These are phyloP conservation scores for Lytechinus variegatus DNA, from an alignment of 35 echinoderm and acorn worm genomes.

Conservation along the genomic window DNA sequence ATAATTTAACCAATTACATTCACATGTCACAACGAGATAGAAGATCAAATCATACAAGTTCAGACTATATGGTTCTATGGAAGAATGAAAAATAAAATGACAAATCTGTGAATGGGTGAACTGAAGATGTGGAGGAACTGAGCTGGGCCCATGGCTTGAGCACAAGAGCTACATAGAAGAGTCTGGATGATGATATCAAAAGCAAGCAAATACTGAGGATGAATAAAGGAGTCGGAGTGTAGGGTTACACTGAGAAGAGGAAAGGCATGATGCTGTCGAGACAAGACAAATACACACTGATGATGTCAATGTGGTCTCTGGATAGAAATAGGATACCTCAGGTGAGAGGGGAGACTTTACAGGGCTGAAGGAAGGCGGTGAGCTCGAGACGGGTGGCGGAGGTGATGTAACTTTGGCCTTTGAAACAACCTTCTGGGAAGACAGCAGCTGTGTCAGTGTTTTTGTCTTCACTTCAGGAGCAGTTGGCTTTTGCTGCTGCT, in stretches of 20 bases:
- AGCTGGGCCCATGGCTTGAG: not conserved
- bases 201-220: not conserved
- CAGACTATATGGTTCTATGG: not conserved
- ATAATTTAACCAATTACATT: not conserved
- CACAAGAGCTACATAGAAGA: not conserved
- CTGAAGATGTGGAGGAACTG: not conserved
- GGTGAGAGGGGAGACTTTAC: conserved; percentile 34
- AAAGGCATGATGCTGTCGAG: not conserved
- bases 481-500: conserved; percentile 8
- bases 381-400: conserved; percentile 23
- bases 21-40: not conserved
- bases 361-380: conserved; percentile 41
- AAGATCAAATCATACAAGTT: not conserved
- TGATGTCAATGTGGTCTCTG: not conserved
- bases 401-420: conserved; percentile 7
- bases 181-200: not conserved
- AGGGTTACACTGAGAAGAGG: not conserved
- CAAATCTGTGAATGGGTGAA: not conserved
- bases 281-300: not conserved
- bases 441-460: not conserved
- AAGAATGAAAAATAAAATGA: not conserved
- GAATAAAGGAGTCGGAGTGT: not conserved
- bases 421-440: conserved; percentile 33
- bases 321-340: conserved; percentile 26
- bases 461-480: not conserved